A percentile compares a stretch with the other conserved stretches of the same genome.
Conservation (phyloP, 2,113 vertebrate species). For the Sclerurus mexicanus region DNA sequence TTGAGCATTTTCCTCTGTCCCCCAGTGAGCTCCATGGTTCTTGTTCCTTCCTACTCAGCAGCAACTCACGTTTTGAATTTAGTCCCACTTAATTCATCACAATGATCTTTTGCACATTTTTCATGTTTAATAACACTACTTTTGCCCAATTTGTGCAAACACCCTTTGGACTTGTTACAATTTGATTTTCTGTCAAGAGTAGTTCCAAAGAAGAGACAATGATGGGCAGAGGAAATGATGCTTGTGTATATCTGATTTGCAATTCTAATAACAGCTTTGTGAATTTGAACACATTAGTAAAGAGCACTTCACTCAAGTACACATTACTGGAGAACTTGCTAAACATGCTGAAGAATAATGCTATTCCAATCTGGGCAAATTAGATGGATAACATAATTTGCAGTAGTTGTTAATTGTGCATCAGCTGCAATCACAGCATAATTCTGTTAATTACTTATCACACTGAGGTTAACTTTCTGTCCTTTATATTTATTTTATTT, state of each 20-base stretch:
- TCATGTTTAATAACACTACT: neutral
- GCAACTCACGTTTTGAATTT: neutral
- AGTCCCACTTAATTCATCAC: neutral
- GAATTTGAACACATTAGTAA: conserved; percentile 25
- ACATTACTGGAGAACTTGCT: conserved; percentile 2
- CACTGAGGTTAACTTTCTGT: neutral
- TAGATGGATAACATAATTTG: conserved; percentile 14
- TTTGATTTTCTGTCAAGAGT: conserved; percentile 26
- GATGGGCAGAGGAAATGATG: neutral
- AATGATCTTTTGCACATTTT: neutral
- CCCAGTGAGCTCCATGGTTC: neutral
- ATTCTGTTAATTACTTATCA: conserved; percentile 30
- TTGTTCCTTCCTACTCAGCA: neutral
- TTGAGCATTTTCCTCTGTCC: neutral
- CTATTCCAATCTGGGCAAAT: neutral
- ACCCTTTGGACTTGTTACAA: neutral
- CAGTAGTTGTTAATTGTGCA: conserved; percentile 12
- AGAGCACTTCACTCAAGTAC: conserved; percentile 56
- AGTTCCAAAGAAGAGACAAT: conserved; percentile 7
- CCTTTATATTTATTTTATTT: neutral
- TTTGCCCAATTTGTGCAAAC: conserved; percentile 15
- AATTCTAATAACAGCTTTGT: conserved; percentile 40
- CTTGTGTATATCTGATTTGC: conserved; percentile 8
- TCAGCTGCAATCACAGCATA: neutral
- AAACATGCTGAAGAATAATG: conserved; percentile 18